These are phyloP conservation scores for Oreochromis spilurus DNA, from an alignment of 2,113 vertebrate species.

Conservation along the genomic window DNA sequence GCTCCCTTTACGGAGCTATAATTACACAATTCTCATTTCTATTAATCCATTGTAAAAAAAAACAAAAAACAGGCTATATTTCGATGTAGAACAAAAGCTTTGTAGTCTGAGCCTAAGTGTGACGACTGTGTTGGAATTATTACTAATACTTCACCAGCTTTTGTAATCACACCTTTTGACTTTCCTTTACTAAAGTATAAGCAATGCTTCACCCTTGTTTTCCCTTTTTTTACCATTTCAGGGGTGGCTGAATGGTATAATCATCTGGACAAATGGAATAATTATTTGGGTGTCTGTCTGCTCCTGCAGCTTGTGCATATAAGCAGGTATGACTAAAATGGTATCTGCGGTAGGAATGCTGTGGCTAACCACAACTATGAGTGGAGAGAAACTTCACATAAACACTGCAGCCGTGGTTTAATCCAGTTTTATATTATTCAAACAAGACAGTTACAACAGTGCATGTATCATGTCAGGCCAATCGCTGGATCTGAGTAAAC, in stretches of 20 bases:
- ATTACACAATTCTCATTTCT: slow-evolving; percentile 34
- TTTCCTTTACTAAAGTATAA: background rate
- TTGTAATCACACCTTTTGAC: background rate
- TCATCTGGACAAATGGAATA: slow-evolving; percentile 42
- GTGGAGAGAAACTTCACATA: slow-evolving; percentile 33
- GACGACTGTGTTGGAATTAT: background rate
- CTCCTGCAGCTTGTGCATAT: slow-evolving; percentile 21
- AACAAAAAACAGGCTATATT: background rate
- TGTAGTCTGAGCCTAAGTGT: background rate
- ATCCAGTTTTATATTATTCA: slow-evolving; percentile 25
- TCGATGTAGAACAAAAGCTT: background rate
- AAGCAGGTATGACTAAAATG: slow-evolving; percentile 55
- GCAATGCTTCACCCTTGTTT: background rate
- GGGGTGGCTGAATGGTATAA: slow-evolving; percentile 21
- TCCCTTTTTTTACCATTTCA: background rate
- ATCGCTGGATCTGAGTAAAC: background rate
- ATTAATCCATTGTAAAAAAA: slow-evolving; percentile 3
- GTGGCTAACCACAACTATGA: slow-evolving; percentile 58
- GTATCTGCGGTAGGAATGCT: slow-evolving; percentile 40
- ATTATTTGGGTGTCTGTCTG: slow-evolving; percentile 47
- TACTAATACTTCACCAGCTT: background rate
- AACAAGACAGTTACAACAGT: slow-evolving; percentile 32
- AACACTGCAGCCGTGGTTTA: slow-evolving; percentile 44
- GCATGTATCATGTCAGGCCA: slow-evolving; percentile 22
- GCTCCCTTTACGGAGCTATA: slow-evolving; percentile 14